Base-by-base conservation (phyloP, 2,113 vertebrate species). In the Notarius lentiginosus region DNA sequence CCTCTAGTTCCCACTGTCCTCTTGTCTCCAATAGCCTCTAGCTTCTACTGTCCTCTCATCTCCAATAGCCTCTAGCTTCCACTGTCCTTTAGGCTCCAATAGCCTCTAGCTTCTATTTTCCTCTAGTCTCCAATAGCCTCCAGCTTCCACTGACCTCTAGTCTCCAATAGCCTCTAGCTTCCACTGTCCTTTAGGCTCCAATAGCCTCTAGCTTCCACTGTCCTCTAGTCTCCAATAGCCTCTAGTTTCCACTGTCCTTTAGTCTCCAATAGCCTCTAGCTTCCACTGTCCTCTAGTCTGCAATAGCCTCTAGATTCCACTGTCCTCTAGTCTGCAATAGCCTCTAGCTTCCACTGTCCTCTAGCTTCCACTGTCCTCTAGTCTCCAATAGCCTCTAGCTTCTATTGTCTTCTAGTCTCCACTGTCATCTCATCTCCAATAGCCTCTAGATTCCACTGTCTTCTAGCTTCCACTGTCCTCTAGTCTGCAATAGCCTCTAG, bases 31-130 rank as follows among this genome's bases (percentile, higher is more conserved):
- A 14, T 56, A 4, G 0, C 55, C 30, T 34, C 30, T 34, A 34
- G 30, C 1, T 1, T 34, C 30, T 1, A 34, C 1, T 34, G 1
- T 1, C 30, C 30, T 34, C 30, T 34, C 1, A 1, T 1, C 1
- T 34, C 30, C 30, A 34, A 1, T 34, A 1, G 1, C 30, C 30
- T 34, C 30, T 34, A 34, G 30, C 30, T 34, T 34, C 30, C 30
- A 34, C 30, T 34, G 30, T 34, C 30, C 30, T 34, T 1, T 34
- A 34, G 30, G 1, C 30, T 34, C 30, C 30, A 34, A 34, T 34
- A 34, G 30, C 30, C 30, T 34, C 34, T 34, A 34, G 34, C 34
- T 34, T 34, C 34, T 1, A 60, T 18, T 20, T 6, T 0, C 58
- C 12, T 14, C 65, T 30, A 30, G 4, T 30, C 27, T 18, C n/a